A percentile compares a stretch with the other conserved stretches of the same genome.
Conservation (phyloP, 2,113 vertebrate genomes). For the Ceyx cyanopectus region DNA sequence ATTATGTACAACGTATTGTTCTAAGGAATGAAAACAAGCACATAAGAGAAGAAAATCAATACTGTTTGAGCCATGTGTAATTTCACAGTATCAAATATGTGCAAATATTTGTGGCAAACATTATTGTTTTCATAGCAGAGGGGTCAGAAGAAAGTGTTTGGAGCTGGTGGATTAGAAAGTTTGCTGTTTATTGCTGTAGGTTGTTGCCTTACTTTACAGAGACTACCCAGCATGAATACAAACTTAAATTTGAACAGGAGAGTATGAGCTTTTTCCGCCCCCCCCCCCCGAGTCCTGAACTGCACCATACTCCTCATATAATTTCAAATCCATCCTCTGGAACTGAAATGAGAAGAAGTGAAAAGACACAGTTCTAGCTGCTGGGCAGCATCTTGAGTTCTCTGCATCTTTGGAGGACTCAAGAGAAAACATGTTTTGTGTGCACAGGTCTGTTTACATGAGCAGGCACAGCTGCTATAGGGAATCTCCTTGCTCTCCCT, state of each 20-base stretch:
- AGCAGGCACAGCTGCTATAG: neutral
- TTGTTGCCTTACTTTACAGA: neutral
- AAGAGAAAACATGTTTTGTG: neutral
- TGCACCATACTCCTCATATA: neutral
- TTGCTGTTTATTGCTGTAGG: neutral
- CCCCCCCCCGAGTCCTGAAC: neutral
- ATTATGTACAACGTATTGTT: constrained; percentile 10
- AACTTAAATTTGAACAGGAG: neutral
- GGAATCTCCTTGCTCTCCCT: neutral
- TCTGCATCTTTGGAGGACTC: neutral
- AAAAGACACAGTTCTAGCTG: neutral
- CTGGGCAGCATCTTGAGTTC: neutral
- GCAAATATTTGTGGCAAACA: constrained; percentile 29
- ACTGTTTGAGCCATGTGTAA: neutral
- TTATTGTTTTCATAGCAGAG: neutral
- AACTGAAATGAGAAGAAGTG: neutral
- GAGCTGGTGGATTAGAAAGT: neutral
- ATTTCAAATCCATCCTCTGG: neutral
- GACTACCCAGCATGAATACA: neutral
- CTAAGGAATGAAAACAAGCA: constrained; percentile 42
- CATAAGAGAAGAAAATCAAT: constrained; percentile 27
- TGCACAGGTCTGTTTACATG: neutral
- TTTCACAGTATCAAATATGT: constrained; percentile 14
- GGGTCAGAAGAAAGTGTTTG: neutral
- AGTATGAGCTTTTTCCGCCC: neutral